Evolutionary conservation across 2,888 invertebrate species (phyloP), one percentile per base, ranked within the genome.

Genomic region (Caenorhabditis panamensis): DNA sequence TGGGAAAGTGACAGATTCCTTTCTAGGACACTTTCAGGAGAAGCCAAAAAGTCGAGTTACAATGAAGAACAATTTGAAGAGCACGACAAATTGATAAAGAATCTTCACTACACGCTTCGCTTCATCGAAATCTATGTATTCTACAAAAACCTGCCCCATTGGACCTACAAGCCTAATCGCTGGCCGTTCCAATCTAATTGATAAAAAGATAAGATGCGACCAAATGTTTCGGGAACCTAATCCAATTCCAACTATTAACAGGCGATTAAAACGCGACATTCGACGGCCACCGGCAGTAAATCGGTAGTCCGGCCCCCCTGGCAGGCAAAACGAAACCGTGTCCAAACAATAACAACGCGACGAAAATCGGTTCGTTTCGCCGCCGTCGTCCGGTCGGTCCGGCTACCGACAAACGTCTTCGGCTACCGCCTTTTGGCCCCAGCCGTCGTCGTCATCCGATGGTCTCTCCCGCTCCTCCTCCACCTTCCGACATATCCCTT

Each of bases 221-320:
- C 9, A 9, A 41, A 49, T 49, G 49, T 49, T 49, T 49, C 49
- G 49, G 49, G 49, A 49, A 49, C 31, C 47, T 62, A 62, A 62
- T 56, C 47, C 51, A 53, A 53, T 59, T 28, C 18, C 68, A 49
- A 49, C 54, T 54, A 54, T 69, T 69, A 69, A 69, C 68, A 69
- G 61, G 24, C 68, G 68, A 61, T 69, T 69, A 69, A 69, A 69
- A 59, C 47, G 51, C 37, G 59, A 54, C 44, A 26, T 18, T 31
- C 41, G 63, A 31, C 49, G 18, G 56, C 13, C n/a, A 5, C 6
- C 36, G 22, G 59, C 28, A 18, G 56, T 56, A 56, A 56, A 56
- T 26, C 31, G 53, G 53, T 26, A 31, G 20, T 20, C 22, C 49
- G 18, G 4, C 22, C 22, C 49, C 22, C 49, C 20, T 11, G n/a